These are phyloP conservation scores for Drosophila barbarae DNA, from an alignment of 2,888 invertebrate genomes.

Conservation along the genomic window DNA sequence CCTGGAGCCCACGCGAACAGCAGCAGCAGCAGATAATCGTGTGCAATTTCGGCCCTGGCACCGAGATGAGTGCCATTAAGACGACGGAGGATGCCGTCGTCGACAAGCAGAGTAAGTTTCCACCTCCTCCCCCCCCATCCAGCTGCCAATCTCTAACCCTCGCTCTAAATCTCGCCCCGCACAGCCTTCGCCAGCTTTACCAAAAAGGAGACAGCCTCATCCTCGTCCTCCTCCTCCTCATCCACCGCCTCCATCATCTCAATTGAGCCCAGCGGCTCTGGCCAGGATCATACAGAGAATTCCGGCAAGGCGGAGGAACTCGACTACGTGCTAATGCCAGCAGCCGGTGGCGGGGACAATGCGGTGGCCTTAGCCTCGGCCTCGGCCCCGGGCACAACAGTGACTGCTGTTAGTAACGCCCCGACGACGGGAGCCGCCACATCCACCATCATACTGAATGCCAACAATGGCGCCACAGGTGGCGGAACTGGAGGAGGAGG, in stretches of 20 bases:
- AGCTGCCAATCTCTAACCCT: not conserved
- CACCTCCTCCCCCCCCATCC: not conserved
- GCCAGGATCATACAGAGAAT: slow-evolving; percentile 37
- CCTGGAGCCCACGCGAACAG: slow-evolving; percentile 20
- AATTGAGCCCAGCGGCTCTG: slow-evolving; percentile 50
- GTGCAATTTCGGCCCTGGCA: slow-evolving; percentile 38
- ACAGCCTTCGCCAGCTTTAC: slow-evolving; percentile 63
- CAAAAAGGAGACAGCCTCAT: slow-evolving; percentile 59
- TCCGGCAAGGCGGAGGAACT: slow-evolving; percentile 50
- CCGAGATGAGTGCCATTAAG: slow-evolving; percentile 60
- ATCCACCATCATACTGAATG: slow-evolving; percentile 35
- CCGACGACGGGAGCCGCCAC: slow-evolving; percentile 1
- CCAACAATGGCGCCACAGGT: slow-evolving; percentile 36
- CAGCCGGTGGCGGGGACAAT: slow-evolving; percentile 30
- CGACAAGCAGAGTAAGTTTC: slow-evolving; percentile 62
- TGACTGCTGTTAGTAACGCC: not conserved
- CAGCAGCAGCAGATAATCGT: slow-evolving; percentile 34
- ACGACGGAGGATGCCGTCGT: slow-evolving; percentile 61
- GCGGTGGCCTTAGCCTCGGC: slow-evolving; percentile 9
- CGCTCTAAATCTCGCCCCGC: not conserved
- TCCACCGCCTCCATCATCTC: slow-evolving; percentile 64
- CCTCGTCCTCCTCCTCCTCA: slow-evolving; percentile 57
- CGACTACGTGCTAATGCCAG: slow-evolving; percentile 60
- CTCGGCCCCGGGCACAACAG: slow-evolving; percentile 13
- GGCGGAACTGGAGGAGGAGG: not conserved